Percentiles rank a stretch among this genome's conserved stretches.
These are phyloP conservation scores for Tauraco hartlaubi DNA, from an alignment of 2,797 vertebrate species.

Conservation along the genomic window DNA sequence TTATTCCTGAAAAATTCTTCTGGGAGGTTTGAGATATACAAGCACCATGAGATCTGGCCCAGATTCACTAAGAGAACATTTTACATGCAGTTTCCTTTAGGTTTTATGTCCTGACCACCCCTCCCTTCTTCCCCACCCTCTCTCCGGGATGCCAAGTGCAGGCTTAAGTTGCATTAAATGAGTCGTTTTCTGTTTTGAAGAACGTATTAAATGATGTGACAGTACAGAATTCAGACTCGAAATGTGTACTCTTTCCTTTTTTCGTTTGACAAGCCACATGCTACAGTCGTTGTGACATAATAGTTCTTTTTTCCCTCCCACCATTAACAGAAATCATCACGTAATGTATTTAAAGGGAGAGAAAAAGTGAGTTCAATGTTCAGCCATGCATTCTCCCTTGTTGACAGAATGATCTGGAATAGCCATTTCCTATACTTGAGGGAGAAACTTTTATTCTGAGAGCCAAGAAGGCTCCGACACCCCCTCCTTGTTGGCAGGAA, in stretches of 20 bases:
- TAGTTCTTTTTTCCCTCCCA: not conserved
- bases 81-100: not conserved
- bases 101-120: not conserved
- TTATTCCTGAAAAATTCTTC: not conserved
- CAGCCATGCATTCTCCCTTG: not conserved
- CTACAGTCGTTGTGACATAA: not conserved
- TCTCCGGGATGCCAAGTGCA: not conserved
- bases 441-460: not conserved
- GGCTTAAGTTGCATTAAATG: not conserved
- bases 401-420: constrained; percentile 30
- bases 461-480: not conserved
- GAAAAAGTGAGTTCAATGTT: not conserved
- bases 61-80: not conserved
- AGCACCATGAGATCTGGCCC: not conserved
- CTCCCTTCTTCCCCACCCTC: constrained; percentile 39
- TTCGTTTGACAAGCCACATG: not conserved
- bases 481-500: not conserved
- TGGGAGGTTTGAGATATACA: not conserved
- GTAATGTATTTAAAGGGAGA: not conserved
- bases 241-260: not conserved
- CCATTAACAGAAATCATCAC: not conserved
- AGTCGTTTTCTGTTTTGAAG: not conserved
- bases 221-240: not conserved
- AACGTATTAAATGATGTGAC: constrained; percentile 25
- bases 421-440: not conserved